Conservation (phyloP, 1,140 invertebrate genomes). For the Drosophila arawakana region DNA sequence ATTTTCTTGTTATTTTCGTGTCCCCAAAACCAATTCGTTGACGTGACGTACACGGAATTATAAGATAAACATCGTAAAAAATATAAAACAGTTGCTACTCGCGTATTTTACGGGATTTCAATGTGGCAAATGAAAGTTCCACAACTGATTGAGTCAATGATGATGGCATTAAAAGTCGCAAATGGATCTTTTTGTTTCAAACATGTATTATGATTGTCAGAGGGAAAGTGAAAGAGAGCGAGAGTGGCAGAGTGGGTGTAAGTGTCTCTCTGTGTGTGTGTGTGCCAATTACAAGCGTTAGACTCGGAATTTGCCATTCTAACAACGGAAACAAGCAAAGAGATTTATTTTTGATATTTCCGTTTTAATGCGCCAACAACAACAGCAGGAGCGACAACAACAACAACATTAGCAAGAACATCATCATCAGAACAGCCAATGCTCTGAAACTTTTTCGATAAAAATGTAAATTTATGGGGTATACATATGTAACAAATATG, state of each 20-base stretch:
- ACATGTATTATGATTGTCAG: constrained; percentile 10
- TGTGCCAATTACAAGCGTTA: constrained; percentile 74
- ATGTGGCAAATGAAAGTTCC: constrained; percentile 71
- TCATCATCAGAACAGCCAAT: constrained; percentile 40
- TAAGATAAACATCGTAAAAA: constrained; percentile 31
- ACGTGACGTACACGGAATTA: not conserved
- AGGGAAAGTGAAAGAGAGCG: no score
- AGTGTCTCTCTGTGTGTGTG: constrained; percentile 23
- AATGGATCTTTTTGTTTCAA: constrained; percentile 81
- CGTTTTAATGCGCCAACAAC: constrained; percentile 66
- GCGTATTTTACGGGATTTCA: constrained; percentile 18
- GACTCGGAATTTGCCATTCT: constrained; percentile 71
- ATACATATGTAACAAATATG: constrained; percentile 73
- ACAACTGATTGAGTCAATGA: constrained; percentile 79
- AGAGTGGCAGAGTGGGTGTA: no score
- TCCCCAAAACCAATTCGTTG: not conserved
- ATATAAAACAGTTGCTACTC: constrained; percentile 29
- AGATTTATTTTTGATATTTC: constrained; percentile 84
- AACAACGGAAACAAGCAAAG: constrained; percentile 74
- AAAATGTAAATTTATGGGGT: constrained; percentile 83
- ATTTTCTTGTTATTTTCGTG: not conserved
- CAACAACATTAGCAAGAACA: constrained; percentile 40
- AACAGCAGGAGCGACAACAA: constrained; percentile 39
- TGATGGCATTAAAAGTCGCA: constrained; percentile 80
- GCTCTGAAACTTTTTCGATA: constrained; percentile 78